Base-by-base conservation (phyloP, 2,888 invertebrate species). In the Chrysolina haemoptera region DNA sequence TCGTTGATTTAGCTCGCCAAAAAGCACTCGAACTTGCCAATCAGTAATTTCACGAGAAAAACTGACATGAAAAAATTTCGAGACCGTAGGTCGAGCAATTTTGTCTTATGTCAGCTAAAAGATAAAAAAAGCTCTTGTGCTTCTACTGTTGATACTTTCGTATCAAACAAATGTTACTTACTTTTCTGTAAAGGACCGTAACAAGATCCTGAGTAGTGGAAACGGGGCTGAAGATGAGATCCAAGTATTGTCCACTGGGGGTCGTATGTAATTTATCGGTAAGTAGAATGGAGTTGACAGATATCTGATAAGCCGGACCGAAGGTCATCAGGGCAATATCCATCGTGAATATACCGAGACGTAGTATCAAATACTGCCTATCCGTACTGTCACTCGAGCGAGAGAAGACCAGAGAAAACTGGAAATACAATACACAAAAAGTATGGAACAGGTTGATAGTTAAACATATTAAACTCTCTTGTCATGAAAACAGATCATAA, bases 221-320 rank as follows among this genome's bases (percentile, higher is more conserved):
- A 70, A 88, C 80, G 4, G 87, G 87, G 48, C 93, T 94, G 64
- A 93, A 92, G 67, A 95, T 88, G 63, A 96, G 88, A 85, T 95
- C 94, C 76, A 95, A 86, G 83, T 94, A 94, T 84, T 95, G 93
- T 16, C 95, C 95, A n/a, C 91, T 91, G 53, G 90, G 89, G 73
- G 92, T 93, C 76, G 92, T 92, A 81, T 95, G 95, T 71, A 94
- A 90, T 86, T 94, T 94, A 85, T 96, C 95, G 0, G 94, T 93
- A 46, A 95, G 86, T 72, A 92, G 89, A 69, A 93, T 85, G 18
- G 91, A 90, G 62, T 92, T 92, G 1, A 94, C 85, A 22, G 91
- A 91, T 74, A 95, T 90, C 87, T 96, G 95, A 50, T 94, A 88
- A 0, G 94, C 95, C 0, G 94, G 93, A 0, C 96, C 96, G 84